Base-by-base conservation (phyloP, 2,888 invertebrate genomes). In the Melinopterus prodromus region DNA sequence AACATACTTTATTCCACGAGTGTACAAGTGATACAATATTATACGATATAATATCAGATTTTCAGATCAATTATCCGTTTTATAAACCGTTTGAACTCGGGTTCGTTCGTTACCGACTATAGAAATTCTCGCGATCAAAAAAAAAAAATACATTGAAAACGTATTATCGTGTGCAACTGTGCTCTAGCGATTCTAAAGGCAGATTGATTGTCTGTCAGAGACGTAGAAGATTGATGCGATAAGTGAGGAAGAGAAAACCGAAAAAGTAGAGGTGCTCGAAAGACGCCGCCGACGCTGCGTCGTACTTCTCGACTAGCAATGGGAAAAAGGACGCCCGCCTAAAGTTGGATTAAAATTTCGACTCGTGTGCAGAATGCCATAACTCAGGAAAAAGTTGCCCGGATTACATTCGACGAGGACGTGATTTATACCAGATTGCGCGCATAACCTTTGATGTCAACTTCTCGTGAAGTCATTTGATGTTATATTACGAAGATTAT, bases 151-250 rank as follows among this genome's bases (percentile, higher is more conserved):
- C 84, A 85, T 85, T 83, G 85, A 86, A 86, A 86, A 86, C 85
- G 85, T 85, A 86, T 86, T 86, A 86, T 84, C 83, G 84, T 84
- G 83, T 84, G 83, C 83, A 53, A 53, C 53, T 53, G 53, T 53
- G 53, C 53, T 26, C 26, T 9, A 12, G 83, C 82, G 83, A 82
- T 82, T 83, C 83, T 84, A 84, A 84, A 84, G 85, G 85, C 85
- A 87, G 86, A 87, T 87, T 87, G 87, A 87, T 87, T 85, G 86
- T 86, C 86, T 86, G 86, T 85, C 87, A 85, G 84, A 84, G 84
- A 84, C 70, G 83, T 83, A 53, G 83, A 86, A 87, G 87, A 87
- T 87, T 86, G 87, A 87, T 87, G 86, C 85, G 86, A 85, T 85
- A 86, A 85, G 84, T 83, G 83, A 80, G 85, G 83, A 84, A 81